phyloP scores from a whole-genome alignment of 2,113 vertebrate species.

The Periophthalmus modestus region DNA sequence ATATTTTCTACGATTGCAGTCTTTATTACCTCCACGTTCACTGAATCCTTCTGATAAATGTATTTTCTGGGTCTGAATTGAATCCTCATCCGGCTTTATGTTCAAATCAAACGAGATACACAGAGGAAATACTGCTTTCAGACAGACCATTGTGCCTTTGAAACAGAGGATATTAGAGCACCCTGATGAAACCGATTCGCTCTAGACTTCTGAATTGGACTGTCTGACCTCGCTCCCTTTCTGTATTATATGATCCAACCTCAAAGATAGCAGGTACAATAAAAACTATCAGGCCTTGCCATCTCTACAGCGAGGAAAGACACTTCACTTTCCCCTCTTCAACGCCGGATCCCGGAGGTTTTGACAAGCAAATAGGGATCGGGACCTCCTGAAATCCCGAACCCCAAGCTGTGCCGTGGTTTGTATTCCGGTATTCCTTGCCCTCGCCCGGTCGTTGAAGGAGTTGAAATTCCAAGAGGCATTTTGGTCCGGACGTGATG shows the following conservation, averaged over 20 bases:
- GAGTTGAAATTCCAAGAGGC: slow-evolving; percentile 40
- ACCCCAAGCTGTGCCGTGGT: slow-evolving; percentile 20
- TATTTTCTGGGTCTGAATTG: neutral
- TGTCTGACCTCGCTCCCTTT: neutral
- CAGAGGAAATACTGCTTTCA: neutral
- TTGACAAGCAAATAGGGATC: slow-evolving; percentile 60
- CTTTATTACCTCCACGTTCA: neutral
- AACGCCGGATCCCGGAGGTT: slow-evolving; percentile 49
- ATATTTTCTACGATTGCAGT: too few species aligned
- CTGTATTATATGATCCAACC: neutral
- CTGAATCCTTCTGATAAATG: neutral
- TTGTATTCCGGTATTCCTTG: slow-evolving; percentile 38
- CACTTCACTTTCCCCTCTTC: slow-evolving; percentile 25
- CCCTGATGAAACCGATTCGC: neutral
- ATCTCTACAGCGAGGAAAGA: slow-evolving; percentile 28
- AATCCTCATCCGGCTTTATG: neutral
- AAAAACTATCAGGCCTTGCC: slow-evolving; percentile 14
- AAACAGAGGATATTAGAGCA: slow-evolving; percentile 1
- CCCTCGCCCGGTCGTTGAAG: slow-evolving; percentile 23
- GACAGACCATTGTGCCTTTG: neutral
- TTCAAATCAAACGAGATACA: neutral
- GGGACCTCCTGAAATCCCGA: slow-evolving; percentile 57
- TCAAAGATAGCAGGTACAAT: slow-evolving; percentile 3
- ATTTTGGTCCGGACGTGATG: slow-evolving; percentile 31
- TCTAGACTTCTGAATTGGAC: neutral